Percentiles rank a stretch among this genome's conserved stretches.
Conservation (phyloP, 1,140 invertebrate species). For the Drosophila paulistorum region DNA sequence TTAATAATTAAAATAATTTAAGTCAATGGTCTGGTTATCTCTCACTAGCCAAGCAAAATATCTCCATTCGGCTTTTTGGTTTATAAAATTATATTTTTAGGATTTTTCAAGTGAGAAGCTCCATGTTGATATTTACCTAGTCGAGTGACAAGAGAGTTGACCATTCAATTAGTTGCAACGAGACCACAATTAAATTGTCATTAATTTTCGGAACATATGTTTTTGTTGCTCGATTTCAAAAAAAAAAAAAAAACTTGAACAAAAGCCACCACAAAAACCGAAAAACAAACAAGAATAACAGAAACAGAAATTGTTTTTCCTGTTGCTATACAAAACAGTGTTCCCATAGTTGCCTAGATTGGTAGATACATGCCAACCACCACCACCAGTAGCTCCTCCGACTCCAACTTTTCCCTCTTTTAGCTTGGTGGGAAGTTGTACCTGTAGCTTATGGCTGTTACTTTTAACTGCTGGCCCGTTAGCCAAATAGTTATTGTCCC, state of each 20-base stretch:
- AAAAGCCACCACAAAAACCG: conserved; percentile 17
- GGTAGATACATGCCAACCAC: too few species aligned
- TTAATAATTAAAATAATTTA: too few species aligned
- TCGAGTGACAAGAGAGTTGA: conserved; percentile 7
- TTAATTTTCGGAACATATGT: conserved; percentile 51
- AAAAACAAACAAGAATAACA: neutral
- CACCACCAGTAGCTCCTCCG: neutral
- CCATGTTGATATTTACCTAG: neutral
- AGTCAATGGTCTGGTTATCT: too few species aligned
- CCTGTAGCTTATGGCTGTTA: conserved; percentile 74
- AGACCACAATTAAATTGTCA: conserved; percentile 72
- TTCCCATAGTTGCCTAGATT: conserved; percentile 35
- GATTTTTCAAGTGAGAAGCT: too few species aligned
- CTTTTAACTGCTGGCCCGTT: conserved; percentile 70
- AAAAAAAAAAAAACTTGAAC: conserved; percentile 3
- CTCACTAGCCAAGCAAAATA: too few species aligned
- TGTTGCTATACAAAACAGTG: conserved; percentile 16
- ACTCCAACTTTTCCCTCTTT: neutral
- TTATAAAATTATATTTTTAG: too few species aligned
- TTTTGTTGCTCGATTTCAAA: conserved; percentile 25
- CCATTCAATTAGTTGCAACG: conserved; percentile 41
- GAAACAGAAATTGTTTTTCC: conserved; percentile 25
- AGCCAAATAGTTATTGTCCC: conserved; percentile 72
- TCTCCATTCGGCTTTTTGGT: too few species aligned
- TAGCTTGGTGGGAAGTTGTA: conserved; percentile 29